Percentiles rank a stretch among this genome's conserved stretches.
These are phyloP conservation scores for Larimichthys crocea DNA, from an alignment of 2,113 vertebrate genomes.

Conservation along the genomic window DNA sequence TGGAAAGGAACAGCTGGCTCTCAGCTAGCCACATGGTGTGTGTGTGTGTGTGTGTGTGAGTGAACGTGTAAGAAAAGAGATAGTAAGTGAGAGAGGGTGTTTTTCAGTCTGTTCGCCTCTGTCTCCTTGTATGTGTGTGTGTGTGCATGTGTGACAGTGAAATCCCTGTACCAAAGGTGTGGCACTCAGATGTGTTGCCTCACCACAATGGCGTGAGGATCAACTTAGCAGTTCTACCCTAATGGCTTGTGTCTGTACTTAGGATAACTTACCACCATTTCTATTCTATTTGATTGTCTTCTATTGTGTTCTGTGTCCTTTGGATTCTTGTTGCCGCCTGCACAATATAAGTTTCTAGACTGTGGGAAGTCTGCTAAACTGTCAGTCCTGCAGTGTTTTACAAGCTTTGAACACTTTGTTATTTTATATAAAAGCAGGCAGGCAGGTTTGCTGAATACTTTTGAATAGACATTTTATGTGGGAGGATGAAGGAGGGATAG, in stretches of 20 bases:
- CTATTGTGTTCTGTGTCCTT: constrained; percentile 14
- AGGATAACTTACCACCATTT: neutral
- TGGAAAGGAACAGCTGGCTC: constrained; percentile 83
- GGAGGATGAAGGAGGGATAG: constrained; percentile 62
- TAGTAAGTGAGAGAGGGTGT: constrained; percentile 28
- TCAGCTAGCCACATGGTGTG: constrained; percentile 78
- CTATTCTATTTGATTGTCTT: constrained; percentile 14
- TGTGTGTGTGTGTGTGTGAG: constrained; percentile 36
- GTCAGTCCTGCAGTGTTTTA: constrained; percentile 79
- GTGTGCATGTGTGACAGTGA: constrained; percentile 19
- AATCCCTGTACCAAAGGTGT: constrained; percentile 43
- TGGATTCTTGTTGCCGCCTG: constrained; percentile 39
- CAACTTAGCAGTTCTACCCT: constrained; percentile 11
- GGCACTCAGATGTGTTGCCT: constrained; percentile 41
- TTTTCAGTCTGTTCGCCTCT: constrained; percentile 25
- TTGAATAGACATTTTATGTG: constrained; percentile 73
- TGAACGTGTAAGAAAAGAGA: constrained; percentile 44
- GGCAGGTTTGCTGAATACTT: constrained; percentile 73
- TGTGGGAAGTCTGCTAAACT: constrained; percentile 79
- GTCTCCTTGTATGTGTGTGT: constrained; percentile 39
- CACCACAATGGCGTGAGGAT: constrained; percentile 30
- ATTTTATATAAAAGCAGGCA: constrained; percentile 79
- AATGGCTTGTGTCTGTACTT: constrained; percentile 18
- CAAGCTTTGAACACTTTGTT: constrained; percentile 76
- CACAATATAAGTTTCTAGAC: constrained; percentile 63